Base-by-base conservation (phyloP, 1,140 invertebrate species). In the Microplitis demolitor region DNA sequence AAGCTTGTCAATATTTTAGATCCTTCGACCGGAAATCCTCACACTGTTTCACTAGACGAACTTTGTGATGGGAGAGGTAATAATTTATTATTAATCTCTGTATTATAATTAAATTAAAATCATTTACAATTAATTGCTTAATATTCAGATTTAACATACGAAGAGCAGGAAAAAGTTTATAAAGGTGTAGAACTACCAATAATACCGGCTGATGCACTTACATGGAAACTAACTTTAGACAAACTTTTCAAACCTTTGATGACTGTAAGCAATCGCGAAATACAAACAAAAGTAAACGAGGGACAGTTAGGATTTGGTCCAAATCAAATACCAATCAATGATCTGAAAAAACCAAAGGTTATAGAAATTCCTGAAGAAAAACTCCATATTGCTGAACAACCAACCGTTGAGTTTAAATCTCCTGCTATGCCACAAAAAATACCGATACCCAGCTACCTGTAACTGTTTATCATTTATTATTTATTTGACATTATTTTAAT, bases 351-450 rank as follows among this genome's bases (percentile, higher is more conserved):
- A 3, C 79, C 82, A 0, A 76, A 71, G 4, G 73, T 78, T 4
- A 73, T 71, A 2, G 82, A 86, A 4, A 77, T 88, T 33, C 80
- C 85, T 11, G 87, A 88, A 66, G 87, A 88, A 61, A 87, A 84
- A 74, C 78, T 88, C 0, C 78, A 80, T n/a, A 81, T 78, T 56
- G 76, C 87, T 4, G 85, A 88, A 39, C 85, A 78, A 45, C 83
- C 87, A 6, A 79, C 88, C 4, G 81, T 88, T 13, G 85, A 87
- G 31, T 72, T 87, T 3, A 84, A 84, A 74, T 73, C 80, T 13
- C 72, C 9, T 16, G 45, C n/a, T 37, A 56, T 1, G 6, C 77
- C 3, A 62, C 61, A 24, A 24, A 24, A 24, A 24, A 24, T 24
- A 24, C 24, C 24, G 24, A 24, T 24, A 24, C 24, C n/a, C 9